phyloP scores from a whole-genome alignment of 37 sponge, comb jelly and placozoan genomes.

The Diacarnus erythraeanus region DNA sequence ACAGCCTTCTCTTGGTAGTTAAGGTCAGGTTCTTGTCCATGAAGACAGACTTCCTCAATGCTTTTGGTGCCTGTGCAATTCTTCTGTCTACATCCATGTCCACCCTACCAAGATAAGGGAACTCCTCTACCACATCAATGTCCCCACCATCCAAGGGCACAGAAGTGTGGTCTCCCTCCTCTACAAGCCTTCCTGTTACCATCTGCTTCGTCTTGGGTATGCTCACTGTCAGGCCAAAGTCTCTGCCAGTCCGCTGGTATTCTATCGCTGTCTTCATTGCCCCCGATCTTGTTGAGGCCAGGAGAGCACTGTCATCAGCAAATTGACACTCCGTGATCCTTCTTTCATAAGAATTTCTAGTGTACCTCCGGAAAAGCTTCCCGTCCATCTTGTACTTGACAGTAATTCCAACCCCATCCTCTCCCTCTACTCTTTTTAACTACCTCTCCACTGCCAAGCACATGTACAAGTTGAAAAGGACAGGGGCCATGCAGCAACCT shows the following conservation, averaged over 20 bases:
- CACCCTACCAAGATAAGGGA: conserved; percentile 26
- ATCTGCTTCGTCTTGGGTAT: conserved; percentile 18
- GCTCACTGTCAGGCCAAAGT: conserved; percentile 20
- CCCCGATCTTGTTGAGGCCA: background rate
- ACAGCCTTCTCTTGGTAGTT: background rate
- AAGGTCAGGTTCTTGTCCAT: background rate
- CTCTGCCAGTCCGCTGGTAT: background rate
- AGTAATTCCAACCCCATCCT: conserved; percentile 5
- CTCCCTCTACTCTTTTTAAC: conserved; percentile 9
- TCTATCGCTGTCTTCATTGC: background rate
- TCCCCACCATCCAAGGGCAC: conserved; percentile 10
- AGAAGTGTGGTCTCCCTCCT: background rate
- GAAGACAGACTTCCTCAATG: background rate
- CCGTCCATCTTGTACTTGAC: conserved; percentile 18
- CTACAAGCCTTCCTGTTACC: conserved; percentile 15
- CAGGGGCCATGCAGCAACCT: conserved; percentile 9
- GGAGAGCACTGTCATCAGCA: conserved; percentile 17
- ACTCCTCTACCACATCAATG: background rate
- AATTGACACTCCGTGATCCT: background rate
- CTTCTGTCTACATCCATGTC: background rate
- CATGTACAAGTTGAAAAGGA: conserved; percentile 2
- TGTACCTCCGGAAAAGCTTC: conserved; percentile 39
- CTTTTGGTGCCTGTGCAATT: background rate
- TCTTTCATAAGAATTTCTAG: conserved; percentile 15
- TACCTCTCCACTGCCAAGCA: background rate